Percentiles rank a stretch among this genome's conserved stretches.
Conservation (phyloP, 2,797 vertebrate species). For the Staurois parvus region DNA sequence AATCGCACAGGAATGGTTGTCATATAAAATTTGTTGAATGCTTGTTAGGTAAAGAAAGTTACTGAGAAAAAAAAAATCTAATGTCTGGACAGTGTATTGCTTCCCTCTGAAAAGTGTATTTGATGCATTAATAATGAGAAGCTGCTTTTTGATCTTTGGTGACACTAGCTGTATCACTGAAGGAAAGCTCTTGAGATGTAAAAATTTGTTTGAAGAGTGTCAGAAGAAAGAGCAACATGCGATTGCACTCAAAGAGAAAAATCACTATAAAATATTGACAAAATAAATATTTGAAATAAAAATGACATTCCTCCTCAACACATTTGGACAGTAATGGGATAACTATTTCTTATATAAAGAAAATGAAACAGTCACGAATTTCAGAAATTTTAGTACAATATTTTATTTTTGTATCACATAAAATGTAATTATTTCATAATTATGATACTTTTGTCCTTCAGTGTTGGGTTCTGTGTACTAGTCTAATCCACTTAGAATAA, state of each 20-base stretch:
- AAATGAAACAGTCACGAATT: not conserved
- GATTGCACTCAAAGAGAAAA: conserved; percentile 19
- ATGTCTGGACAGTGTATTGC: conserved; percentile 44
- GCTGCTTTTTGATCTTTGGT: conserved; percentile 57
- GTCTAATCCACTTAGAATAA: too few relatives aligned
- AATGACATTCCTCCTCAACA: not conserved
- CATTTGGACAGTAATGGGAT: not conserved
- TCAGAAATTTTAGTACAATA: not conserved
- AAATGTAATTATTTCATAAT: too few relatives aligned
- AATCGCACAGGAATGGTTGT: conserved; percentile 1
- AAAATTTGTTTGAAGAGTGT: conserved; percentile 54
- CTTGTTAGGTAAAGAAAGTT: conserved; percentile 17
- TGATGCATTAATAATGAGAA: conserved; percentile 59
- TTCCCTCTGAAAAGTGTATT: conserved; percentile 43
- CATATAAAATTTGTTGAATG: conserved; percentile 23
- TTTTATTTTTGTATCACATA: too few relatives aligned
- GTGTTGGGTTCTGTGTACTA: too few relatives aligned
- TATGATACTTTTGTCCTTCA: too few relatives aligned
- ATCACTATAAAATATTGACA: conserved; percentile 44
- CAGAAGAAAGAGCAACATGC: conserved; percentile 24
- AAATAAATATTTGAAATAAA: conserved; percentile 39
- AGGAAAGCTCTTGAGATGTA: conserved; percentile 56
- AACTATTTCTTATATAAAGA: not conserved
- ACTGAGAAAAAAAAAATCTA: conserved; percentile 23
- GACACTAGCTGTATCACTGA: conserved; percentile 51